Evolutionary conservation across 35 echinoderm and acorn worm species (phyloP).

Genomic region (Lytechinus pictus): DNA sequence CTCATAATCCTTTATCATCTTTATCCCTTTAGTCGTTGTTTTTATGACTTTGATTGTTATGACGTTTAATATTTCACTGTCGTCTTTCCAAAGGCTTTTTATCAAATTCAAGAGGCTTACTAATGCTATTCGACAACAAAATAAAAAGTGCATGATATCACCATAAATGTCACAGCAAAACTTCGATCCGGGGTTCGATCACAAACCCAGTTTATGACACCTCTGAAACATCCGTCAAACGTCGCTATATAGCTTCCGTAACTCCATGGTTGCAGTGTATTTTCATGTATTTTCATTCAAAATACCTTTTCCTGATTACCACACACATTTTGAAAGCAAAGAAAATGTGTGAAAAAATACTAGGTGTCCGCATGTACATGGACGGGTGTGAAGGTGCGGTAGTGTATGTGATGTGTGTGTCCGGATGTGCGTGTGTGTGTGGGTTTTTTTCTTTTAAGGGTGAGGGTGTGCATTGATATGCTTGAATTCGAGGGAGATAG

Average conservation of each 20-base stretch:
- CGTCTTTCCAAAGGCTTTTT: too few species aligned
- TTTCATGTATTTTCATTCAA: not conserved
- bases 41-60: too few species aligned
- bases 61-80: too few species aligned
- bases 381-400: not conserved
- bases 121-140: too few species aligned
- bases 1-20: too few species aligned
- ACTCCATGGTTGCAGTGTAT: not conserved
- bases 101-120: too few species aligned
- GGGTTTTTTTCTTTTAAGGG: not conserved
- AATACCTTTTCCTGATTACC: not conserved
- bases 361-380: not conserved
- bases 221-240: not conserved
- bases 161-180: not conserved
- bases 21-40: too few species aligned
- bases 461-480: not conserved
- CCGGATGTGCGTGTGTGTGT: constrained; percentile 2
- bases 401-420: not conserved
- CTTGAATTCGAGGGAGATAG: not conserved
- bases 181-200: not conserved
- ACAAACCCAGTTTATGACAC: not conserved
- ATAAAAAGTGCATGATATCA: too few species aligned
- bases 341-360: not conserved
- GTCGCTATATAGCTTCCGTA: not conserved
- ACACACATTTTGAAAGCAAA: not conserved